Base-by-base conservation (phyloP, 2,113 vertebrate genomes). In the Neolamprologus devosi region DNA sequence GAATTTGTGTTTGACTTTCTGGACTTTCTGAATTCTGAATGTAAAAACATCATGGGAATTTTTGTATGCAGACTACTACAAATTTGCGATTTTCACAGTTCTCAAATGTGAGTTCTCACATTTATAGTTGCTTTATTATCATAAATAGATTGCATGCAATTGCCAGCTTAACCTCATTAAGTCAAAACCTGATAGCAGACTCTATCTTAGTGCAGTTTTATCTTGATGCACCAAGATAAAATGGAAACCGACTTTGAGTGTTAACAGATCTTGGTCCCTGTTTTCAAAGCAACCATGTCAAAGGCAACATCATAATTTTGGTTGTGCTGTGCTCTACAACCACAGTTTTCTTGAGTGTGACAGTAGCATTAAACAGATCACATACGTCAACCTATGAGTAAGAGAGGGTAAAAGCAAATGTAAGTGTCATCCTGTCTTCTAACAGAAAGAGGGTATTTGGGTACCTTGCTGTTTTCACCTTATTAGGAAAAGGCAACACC, bases 401-500 rank as follows among this genome's bases (percentile, higher is more conserved):
- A 55, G 33, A 45, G 51, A 85, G 28, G n/a, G 2, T 19, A 45
- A 26, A 33, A 33, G 28, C 35, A 47, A 51, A 23, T 21, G 45
- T 21, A 14, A 40, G 23, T 75, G 0, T 45, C 17, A 78, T 49
- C 19, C 37, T 33, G n/a, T 33, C 33, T 54, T 33, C 84, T 47
- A 45, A 19, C 49, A 23, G 35, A 79, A 68, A 70, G 75, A 6
- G n/a, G 3, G 9, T 47, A 13, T 80, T 60, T 60, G 26, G 55
- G 55, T 55, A 19, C 19, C 42, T 21, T 6, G 30, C 17, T 6
- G 3, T 30, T 79, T 75, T 78, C 68, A 68, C 63, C 80, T 82
- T 75, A 91, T 87, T 82, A 85, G 68, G n/a, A 87, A 81, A 80
- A 91, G 17, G 19, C 73, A 82, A 75, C 45, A 35, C 7, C 13